Base-by-base conservation (phyloP, 2,888 invertebrate species). In the Orthonychiurus folsomi region DNA sequence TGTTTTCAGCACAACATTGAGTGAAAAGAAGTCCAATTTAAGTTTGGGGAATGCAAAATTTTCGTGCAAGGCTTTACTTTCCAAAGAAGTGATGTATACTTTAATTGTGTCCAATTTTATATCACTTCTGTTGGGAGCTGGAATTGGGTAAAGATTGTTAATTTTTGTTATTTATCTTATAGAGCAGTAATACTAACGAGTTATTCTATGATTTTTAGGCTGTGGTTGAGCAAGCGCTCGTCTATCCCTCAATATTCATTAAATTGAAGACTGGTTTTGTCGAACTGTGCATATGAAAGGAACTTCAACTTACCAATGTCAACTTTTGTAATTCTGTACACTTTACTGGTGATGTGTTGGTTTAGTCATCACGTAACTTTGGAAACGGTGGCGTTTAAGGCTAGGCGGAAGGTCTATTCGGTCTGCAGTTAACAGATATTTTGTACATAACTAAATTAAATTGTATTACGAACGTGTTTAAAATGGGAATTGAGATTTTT, bases 51-150 rank as follows among this genome's bases (percentile, higher is more conserved):
- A 86, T 72, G 85, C 86, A 63, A 85, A 86, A 76, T 82, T 87
- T 67, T 87, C 87, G 64, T 85, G 87, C 76, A 84, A 86, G 64
- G 88, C 88, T 68, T 82, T 93, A 72, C 93, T 93, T 80, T 89
- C 89, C 60, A 86, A 89, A 76, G 90, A 92, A 79, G 89, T 94
- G 59, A 79, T 94, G 57, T 90, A 92, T 75, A 90, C 93, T 55
- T 83, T 95, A 71, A 84, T 95, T 73, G 82, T 95, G 74, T 90
- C 92, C 71, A 95, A 94, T 80, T 82, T 95, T 69, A 82, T 95
- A 61, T 93, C 93, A 3, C 81, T 95, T 67, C 79, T 95, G 70
- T 81, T 95, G 66, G 94, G 94, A 68, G 89, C 93, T 66, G 93
- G 94, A 65, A 84, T 95, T 74, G 94, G 94, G 90, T 92, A 77